Conservation (phyloP, 2,113 vertebrate species). For the Pangasianodon gigas region DNA sequence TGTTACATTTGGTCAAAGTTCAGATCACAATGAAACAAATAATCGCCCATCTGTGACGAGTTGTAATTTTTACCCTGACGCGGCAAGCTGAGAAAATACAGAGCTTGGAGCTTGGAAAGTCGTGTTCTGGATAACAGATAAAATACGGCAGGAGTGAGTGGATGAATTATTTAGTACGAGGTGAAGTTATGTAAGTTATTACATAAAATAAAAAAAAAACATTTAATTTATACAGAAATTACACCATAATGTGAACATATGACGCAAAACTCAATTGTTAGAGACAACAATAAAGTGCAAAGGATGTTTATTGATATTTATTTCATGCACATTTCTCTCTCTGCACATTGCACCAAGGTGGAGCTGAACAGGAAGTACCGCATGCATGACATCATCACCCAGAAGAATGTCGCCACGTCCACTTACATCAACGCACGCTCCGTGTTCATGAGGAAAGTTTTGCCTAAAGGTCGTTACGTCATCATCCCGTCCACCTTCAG, state of each 20-base stretch:
- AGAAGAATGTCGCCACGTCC: slow-evolving; percentile 75
- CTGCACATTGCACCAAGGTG: slow-evolving; percentile 73
- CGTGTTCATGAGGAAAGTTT: slow-evolving; percentile 78
- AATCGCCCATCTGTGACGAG: not conserved
- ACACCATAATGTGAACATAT: not conserved
- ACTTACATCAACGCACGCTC: slow-evolving; percentile 84
- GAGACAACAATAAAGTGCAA: not conserved
- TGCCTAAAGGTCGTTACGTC: slow-evolving; percentile 83
- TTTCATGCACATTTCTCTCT: slow-evolving; percentile 4
- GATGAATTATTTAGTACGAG: not conserved
- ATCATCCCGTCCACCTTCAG: slow-evolving; percentile 86
- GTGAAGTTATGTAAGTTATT: not conserved
- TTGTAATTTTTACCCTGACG: not conserved
- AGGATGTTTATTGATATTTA: not conserved
- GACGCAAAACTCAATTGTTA: not conserved
- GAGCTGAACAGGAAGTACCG: slow-evolving; percentile 88
- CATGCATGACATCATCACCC: slow-evolving; percentile 84
- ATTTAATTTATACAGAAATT: not conserved
- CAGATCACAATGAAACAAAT: not conserved
- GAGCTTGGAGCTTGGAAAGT: no score
- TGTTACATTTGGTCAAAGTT: not conserved
- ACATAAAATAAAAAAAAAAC: not conserved
- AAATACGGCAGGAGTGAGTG: not conserved
- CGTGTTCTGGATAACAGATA: not conserved
- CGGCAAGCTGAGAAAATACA: not conserved